Base-by-base conservation (phyloP, 37 sponge, comb jelly and placozoan species). In the Amphimedon queenslandica region DNA sequence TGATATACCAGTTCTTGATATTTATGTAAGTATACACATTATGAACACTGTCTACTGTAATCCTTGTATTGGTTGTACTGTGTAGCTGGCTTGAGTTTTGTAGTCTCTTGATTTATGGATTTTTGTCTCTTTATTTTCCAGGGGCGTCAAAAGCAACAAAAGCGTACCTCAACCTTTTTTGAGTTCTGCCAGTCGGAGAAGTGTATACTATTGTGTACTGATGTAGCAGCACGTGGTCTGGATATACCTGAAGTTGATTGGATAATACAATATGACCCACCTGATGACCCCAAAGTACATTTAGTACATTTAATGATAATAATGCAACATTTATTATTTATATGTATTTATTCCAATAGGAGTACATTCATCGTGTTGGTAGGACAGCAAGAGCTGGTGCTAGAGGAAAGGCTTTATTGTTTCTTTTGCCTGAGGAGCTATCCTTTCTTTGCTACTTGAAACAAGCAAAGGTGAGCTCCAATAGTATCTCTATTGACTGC, bases 221-320 rank as follows among this genome's bases (percentile, higher is more conserved):
- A 97, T 37, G 94, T 97, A 25, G 98, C 98, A 18, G 98, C 98
- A 5, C 47, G 98, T 76, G 98, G 98, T 6, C 77, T 97, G 74
- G 98, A 97, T 78, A 91, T 97, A 21, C 98, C 98, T 0, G 90
- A 91, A 35, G 98, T 97, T 43, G 94, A 97, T 70, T 97, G 98
- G 98, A 94, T 97, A 37, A 86, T 97, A 21, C 98, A 97, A 69
- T 94, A 79, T 37, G 98, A 97, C 76, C 94, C 94, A 6, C 98
- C 98, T 1, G 98, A 97, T 67, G 98, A 97, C 58, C 94, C 98
- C 57, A 97, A 94, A 80, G 91, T 90, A n/a, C 32, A n/a, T n/a
- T n/a, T n/a, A n/a, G n/a, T n/a, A n/a, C n/a, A n/a, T n/a, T 21
- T 21, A 21, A 16, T 53, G 20, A 27, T 66, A 23, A 33, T 66